A percentile compares a stretch with the other conserved stretches of the same genome.
phyloP scores from a whole-genome alignment of 2,113 vertebrate species.

The Triplophysa siluroides region DNA sequence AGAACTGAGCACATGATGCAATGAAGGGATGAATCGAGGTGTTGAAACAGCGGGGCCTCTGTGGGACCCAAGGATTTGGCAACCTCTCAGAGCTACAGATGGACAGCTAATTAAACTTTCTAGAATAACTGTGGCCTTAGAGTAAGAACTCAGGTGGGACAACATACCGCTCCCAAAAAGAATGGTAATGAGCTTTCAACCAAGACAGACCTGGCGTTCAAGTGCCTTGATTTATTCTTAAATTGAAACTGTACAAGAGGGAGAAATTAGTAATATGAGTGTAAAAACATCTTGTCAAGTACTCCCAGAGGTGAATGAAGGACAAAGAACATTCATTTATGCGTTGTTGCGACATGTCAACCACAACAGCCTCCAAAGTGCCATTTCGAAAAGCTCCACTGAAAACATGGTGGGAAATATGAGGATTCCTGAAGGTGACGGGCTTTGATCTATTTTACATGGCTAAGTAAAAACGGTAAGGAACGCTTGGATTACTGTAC shows the following conservation, averaged over 20 bases:
- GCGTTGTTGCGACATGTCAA: conserved; percentile 47
- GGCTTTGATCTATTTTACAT: conserved; percentile 47
- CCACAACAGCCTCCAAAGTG: conserved; percentile 36
- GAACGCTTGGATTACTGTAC: conserved; percentile 46
- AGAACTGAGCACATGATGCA: conserved; percentile 38
- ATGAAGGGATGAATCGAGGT: conserved; percentile 43
- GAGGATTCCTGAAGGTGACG: conserved; percentile 47
- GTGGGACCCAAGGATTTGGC: conserved; percentile 43
- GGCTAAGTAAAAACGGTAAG: conserved; percentile 37
- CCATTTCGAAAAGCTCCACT: conserved; percentile 36
- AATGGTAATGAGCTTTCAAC: conserved; percentile 36
- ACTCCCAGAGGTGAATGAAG: conserved; percentile 29
- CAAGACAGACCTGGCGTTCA: conserved; percentile 23
- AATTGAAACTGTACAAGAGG: conserved; percentile 28
- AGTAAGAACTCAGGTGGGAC: conserved; percentile 48
- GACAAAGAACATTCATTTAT: conserved; percentile 51
- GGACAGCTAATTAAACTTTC: conserved; percentile 51
- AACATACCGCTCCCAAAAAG: conserved; percentile 42
- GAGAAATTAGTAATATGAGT: conserved; percentile 41
- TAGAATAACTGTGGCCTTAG: conserved; percentile 46
- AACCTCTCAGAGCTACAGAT: conserved; percentile 28
- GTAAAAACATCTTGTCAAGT: conserved; percentile 48
- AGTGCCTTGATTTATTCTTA: conserved; percentile 35
- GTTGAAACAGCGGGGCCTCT: conserved; percentile 42
- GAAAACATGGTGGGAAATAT: conserved; percentile 34